Conservation (phyloP, 2,797 vertebrate genomes). For the Sarcophilus harrisii region DNA sequence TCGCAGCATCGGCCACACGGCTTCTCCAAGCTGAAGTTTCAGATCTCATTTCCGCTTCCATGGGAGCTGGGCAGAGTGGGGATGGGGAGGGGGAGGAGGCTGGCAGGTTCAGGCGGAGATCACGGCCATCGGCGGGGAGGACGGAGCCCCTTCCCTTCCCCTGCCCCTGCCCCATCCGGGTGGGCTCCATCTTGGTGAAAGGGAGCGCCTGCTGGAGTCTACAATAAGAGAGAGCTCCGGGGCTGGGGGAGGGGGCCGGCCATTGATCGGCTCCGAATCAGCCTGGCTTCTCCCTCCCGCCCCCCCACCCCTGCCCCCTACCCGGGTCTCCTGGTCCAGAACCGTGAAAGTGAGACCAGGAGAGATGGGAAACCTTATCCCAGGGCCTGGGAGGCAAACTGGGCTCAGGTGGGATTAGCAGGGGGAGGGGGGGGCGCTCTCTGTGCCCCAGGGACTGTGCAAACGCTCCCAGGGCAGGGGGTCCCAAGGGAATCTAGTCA, state of each 20-base stretch:
- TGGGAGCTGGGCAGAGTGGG: slow-evolving; percentile 21
- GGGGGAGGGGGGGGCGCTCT: no score
- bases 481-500: no score
- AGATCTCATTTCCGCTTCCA: slow-evolving; percentile 72
- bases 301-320: no score
- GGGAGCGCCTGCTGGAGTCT: background rate
- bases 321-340: background rate
- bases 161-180: background rate
- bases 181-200: background rate
- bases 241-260: background rate
- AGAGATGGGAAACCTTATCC: background rate
- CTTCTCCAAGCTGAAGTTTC: slow-evolving; percentile 76
- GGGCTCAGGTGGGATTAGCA: background rate
- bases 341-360: background rate
- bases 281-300: background rate
- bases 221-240: background rate
- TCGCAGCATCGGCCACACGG: slow-evolving; percentile 62
- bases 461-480: no score
- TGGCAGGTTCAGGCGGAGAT: background rate
- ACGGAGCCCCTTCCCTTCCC: background rate
- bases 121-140: background rate
- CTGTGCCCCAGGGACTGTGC: no score
- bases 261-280: background rate
- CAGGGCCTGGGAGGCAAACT: background rate
- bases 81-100: slow-evolving; percentile 4